These are phyloP conservation scores for Coturnix japonica DNA, from an alignment of 2,113 vertebrate species.

Conservation along the genomic window DNA sequence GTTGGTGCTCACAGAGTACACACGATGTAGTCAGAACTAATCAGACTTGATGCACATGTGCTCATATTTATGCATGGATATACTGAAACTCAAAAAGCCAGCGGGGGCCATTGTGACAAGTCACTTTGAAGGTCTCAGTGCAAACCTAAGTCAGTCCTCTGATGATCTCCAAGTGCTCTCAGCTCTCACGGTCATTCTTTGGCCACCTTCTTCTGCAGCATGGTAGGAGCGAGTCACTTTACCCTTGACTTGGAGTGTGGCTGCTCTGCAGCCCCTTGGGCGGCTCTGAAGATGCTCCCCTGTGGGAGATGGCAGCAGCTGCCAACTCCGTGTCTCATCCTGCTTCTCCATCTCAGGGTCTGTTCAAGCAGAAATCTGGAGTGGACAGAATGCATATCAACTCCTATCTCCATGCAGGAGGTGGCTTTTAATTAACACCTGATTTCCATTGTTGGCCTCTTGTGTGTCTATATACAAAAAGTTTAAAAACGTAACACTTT, in stretches of 20 bases:
- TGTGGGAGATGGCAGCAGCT: background rate
- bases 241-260: background rate
- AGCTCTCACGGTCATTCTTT: rapidly evolving
- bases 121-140: background rate
- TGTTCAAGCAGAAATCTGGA: background rate
- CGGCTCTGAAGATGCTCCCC: background rate
- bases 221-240: rapidly evolving
- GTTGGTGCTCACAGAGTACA: background rate
- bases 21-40: background rate
- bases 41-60: rapidly evolving
- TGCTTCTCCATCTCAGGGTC: background rate
- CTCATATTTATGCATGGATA: background rate
- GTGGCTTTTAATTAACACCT: background rate
- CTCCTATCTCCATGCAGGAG: background rate
- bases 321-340: background rate
- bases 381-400: background rate
- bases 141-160: background rate
- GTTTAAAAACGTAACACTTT: background rate
- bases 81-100: background rate
- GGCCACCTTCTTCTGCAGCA: background rate
- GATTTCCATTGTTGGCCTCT: background rate
- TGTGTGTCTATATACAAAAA: background rate
- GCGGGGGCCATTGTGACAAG: background rate
- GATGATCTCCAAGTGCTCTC: background rate
- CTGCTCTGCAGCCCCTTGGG: background rate